A percentile compares a stretch with the other conserved stretches of the same genome.
Conservation (phyloP, 2,888 invertebrate species). For the Perdita meconis region DNA sequence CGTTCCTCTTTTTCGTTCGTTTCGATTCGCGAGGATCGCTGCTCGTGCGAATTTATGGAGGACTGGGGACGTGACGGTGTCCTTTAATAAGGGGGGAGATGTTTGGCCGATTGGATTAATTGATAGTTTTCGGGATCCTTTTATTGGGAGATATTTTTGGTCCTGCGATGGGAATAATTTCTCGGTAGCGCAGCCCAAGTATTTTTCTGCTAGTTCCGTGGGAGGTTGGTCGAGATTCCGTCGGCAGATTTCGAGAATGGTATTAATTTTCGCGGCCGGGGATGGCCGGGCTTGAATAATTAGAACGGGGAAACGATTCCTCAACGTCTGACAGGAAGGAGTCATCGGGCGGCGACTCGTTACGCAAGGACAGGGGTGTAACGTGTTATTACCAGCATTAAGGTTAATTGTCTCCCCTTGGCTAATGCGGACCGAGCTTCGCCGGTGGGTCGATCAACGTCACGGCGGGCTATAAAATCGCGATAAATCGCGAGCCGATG, state of each 20-base stretch:
- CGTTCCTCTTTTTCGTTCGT: neutral
- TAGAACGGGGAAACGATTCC: neutral
- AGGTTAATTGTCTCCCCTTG: constrained; percentile 79
- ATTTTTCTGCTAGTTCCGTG: no score
- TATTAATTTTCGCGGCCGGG: neutral
- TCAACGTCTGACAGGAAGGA: constrained; percentile 12
- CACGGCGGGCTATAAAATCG: constrained; percentile 71
- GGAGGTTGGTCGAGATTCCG: neutral
- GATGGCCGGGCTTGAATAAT: neutral
- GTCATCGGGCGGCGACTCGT: constrained; percentile 1
- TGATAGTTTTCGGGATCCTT: neutral
- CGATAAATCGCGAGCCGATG: constrained; percentile 67
- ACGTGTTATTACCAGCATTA: constrained; percentile 80
- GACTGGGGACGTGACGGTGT: neutral
- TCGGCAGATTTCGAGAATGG: neutral
- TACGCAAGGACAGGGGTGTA: constrained; percentile 63
- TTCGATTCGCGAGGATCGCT: neutral
- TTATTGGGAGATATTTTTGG: neutral
- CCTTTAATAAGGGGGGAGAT: constrained; percentile 10
- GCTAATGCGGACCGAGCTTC: constrained; percentile 66
- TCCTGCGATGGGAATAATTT: no score
- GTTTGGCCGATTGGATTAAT: neutral
- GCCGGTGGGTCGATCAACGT: constrained; percentile 69
- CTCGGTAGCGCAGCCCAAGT: no score
- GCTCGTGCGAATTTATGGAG: neutral